phyloP scores from a whole-genome alignment of 37 sponge, comb jelly and placozoan species.

The Bolinopsis microptera region DNA sequence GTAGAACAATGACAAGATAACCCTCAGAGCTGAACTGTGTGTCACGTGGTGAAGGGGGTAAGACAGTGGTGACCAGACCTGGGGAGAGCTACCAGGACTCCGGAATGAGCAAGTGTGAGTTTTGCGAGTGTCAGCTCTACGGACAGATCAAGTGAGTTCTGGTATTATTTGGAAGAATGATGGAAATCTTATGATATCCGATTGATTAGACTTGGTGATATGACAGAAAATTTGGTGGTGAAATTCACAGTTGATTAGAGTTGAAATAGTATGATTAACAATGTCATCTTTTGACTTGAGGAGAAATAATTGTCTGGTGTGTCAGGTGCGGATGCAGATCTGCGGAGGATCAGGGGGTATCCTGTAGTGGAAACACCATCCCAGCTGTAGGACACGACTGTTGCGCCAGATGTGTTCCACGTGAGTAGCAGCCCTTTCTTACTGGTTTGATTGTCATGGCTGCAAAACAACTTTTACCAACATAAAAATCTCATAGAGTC shows the following conservation, averaged over 20 bases:
- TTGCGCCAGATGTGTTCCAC: conserved; percentile 53
- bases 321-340: conserved; percentile 36
- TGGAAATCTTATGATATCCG: too few relatives aligned
- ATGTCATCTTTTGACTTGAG: too few relatives aligned
- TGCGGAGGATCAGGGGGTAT: conserved; percentile 19
- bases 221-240: too few relatives aligned
- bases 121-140: conserved; percentile 17
- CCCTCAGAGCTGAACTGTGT: conserved; percentile 3
- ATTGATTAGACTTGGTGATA: too few relatives aligned
- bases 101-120: conserved; percentile 42
- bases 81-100: background rate
- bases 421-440: background rate
- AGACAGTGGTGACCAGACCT: conserved; percentile 33
- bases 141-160: conserved; percentile 4
- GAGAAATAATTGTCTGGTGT: too few relatives aligned
- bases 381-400: conserved; percentile 47
- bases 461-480: background rate
- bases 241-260: too few relatives aligned
- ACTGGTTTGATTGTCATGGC: background rate
- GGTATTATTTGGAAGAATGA: too few relatives aligned
- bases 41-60: background rate
- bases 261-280: too few relatives aligned
- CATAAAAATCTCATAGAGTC: background rate
- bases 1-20: too few relatives aligned
- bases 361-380: background rate